A percentile compares a stretch with the other conserved stretches of the same genome.
phyloP scores from a whole-genome alignment of 2,888 invertebrate genomes.

The Scaptomyza tumidula region DNA sequence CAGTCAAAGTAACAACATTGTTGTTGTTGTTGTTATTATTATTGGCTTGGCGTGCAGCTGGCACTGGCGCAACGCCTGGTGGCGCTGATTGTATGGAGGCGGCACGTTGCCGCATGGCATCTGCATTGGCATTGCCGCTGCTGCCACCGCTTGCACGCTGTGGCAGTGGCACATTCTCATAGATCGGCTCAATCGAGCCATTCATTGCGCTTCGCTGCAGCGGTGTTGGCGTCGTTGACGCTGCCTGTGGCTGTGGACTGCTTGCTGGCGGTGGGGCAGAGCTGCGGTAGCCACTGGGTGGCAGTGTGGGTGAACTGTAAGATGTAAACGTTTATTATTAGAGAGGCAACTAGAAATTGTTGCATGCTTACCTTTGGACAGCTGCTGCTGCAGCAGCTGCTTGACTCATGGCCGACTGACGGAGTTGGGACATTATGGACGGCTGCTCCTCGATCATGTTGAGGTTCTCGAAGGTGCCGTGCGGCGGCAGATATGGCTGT shows the following conservation, averaged over 20 bases:
- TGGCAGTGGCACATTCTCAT: slow-evolving; percentile 89
- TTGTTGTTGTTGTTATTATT: slow-evolving; percentile 38
- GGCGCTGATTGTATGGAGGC: slow-evolving; percentile 90
- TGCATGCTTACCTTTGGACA: slow-evolving; percentile 63
- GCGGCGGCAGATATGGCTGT: slow-evolving; percentile 85
- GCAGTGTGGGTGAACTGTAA: slow-evolving; percentile 83
- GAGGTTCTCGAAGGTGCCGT: slow-evolving; percentile 90
- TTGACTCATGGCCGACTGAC: slow-evolving; percentile 80
- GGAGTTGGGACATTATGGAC: slow-evolving; percentile 81
- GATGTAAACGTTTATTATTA: neutral
- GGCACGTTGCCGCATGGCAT: slow-evolving; percentile 85
- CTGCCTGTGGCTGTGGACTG: slow-evolving; percentile 84
- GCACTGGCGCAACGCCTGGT: slow-evolving; percentile 85
- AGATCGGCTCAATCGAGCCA: slow-evolving; percentile 90
- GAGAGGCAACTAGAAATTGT: neutral
- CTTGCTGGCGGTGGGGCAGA: slow-evolving; percentile 84
- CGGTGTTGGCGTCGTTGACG: slow-evolving; percentile 65
- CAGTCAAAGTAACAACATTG: slow-evolving; percentile 62
- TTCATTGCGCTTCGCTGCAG: slow-evolving; percentile 84
- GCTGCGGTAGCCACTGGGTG: slow-evolving; percentile 83
- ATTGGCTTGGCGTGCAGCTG: slow-evolving; percentile 54
- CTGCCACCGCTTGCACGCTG: slow-evolving; percentile 70
- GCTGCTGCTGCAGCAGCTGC: slow-evolving; percentile 64
- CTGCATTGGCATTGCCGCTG: slow-evolving; percentile 53
- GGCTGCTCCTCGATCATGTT: slow-evolving; percentile 86